Evolutionary conservation across 2,888 invertebrate species (phyloP).

Genomic region (Eustalomyia histrio): DNA sequence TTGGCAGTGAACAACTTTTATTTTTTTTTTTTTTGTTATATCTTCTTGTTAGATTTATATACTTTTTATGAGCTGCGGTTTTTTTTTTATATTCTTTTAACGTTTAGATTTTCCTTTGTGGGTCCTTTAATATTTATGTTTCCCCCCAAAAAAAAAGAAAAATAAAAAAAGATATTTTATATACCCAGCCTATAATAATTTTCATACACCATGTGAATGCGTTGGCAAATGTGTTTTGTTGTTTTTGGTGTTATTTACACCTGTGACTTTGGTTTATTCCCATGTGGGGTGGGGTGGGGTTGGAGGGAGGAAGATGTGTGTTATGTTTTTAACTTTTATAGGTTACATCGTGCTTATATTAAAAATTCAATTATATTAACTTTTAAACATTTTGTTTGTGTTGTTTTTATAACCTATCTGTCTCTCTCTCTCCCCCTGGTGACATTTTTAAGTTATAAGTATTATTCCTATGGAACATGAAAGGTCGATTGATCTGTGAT

Average conservation of each 20-base stretch:
- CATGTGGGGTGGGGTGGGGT: not conserved
- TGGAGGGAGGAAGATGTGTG: not conserved
- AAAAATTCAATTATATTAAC: conserved; percentile 57
- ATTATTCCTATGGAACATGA: conserved; percentile 43
- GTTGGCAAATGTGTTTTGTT: conserved; percentile 5
- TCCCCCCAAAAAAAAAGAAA: no score
- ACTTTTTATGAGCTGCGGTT: conserved; percentile 57
- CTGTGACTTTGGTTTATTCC: conserved; percentile 52
- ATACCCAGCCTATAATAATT: conserved; percentile 32
- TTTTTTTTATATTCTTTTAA: conserved; percentile 25
- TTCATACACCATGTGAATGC: not conserved
- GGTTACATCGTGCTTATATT: conserved; percentile 30
- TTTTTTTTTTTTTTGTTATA: no score
- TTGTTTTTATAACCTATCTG: not conserved
- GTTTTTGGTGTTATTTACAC: conserved; percentile 52
- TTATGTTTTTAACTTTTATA: conserved; percentile 30
- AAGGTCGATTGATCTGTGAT: no score
- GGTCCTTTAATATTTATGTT: not conserved
- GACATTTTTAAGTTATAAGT: conserved; percentile 54
- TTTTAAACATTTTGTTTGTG: not conserved
- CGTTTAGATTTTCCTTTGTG: conserved; percentile 11
- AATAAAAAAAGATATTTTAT: conserved; percentile 9
- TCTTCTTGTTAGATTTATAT: conserved; percentile 49
- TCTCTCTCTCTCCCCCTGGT: conserved; percentile 2
- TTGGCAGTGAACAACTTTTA: conserved; percentile 51